These are phyloP conservation scores for Strongylocentrotus purpuratus DNA, from an alignment of 35 echinoderm and acorn worm species.

Conservation along the genomic window DNA sequence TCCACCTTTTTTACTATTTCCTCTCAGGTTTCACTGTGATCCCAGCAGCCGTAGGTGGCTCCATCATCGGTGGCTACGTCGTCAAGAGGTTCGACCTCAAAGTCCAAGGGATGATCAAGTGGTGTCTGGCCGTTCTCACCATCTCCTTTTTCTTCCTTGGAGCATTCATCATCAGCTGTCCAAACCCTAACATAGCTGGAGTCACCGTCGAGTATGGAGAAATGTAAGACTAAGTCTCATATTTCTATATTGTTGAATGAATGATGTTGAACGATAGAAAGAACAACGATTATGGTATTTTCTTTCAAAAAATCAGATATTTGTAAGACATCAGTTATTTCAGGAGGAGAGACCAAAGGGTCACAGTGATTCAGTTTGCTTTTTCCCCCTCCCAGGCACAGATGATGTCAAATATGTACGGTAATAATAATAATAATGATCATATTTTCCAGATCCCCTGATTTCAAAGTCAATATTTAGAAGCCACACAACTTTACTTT, in stretches of 20 bases:
- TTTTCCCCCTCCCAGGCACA: no score
- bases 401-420: no score
- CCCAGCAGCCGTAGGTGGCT: constrained; percentile 84
- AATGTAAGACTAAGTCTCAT: constrained; percentile 61
- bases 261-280: no score
- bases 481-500: no score
- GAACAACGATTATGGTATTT: no score
- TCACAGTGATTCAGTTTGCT: no score
- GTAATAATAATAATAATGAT: no score
- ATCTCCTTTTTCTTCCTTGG: constrained; percentile 85
- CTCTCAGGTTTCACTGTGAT: constrained; percentile 83
- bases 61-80: constrained; percentile 84
- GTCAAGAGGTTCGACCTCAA: constrained; percentile 88
- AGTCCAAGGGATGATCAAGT: constrained; percentile 89
- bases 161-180: constrained; percentile 81
- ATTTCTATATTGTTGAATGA: neutral
- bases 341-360: no score
- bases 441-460: no score
- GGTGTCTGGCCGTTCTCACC: constrained; percentile 75
- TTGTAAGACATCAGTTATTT: no score
- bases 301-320: no score
- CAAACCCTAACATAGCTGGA: constrained; percentile 82
- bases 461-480: no score
- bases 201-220: constrained; percentile 87
- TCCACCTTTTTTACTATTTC: neutral